Percentiles rank a stretch among this genome's conserved stretches.
phyloP scores from a whole-genome alignment of 2,113 vertebrate genomes.

The Chlamydotis undulata region DNA sequence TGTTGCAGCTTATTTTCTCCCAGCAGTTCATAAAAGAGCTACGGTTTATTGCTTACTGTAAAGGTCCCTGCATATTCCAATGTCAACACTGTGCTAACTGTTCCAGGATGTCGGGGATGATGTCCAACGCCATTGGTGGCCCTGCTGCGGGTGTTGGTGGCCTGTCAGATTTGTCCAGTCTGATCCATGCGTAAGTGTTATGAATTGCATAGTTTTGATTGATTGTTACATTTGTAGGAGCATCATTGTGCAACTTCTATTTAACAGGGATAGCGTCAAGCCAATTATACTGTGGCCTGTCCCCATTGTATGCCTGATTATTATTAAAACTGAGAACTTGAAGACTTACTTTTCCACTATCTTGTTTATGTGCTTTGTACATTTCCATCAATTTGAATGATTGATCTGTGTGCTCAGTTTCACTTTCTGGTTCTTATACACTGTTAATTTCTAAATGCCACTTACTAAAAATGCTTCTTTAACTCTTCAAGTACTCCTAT shows the following conservation, averaged over 20 bases:
- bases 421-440: background rate
- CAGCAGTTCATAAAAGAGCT: background rate
- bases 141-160: slow-evolving; percentile 94
- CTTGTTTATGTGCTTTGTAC: background rate
- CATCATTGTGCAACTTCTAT: background rate
- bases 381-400: background rate
- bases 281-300: background rate
- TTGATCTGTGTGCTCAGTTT: background rate
- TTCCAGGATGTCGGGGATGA: slow-evolving; percentile 97
- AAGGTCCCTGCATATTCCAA: background rate
- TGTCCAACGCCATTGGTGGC: slow-evolving; percentile 93
- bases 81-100: slow-evolving; percentile 9
- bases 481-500: background rate
- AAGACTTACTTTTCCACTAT: background rate
- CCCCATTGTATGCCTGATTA: background rate
- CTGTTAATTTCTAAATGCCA: background rate
- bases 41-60: background rate
- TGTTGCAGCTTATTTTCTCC: background rate
- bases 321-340: background rate
- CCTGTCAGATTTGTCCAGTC: slow-evolving; percentile 92
- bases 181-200: slow-evolving; percentile 94
- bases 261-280: background rate
- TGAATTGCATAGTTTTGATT: background rate
- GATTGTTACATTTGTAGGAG: background rate
- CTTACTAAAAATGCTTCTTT: background rate